A percentile compares a stretch with the other conserved stretches of the same genome.
Evolutionary conservation across 2,113 vertebrate species (phyloP).

Genomic region (Spilogale gracilis): DNA sequence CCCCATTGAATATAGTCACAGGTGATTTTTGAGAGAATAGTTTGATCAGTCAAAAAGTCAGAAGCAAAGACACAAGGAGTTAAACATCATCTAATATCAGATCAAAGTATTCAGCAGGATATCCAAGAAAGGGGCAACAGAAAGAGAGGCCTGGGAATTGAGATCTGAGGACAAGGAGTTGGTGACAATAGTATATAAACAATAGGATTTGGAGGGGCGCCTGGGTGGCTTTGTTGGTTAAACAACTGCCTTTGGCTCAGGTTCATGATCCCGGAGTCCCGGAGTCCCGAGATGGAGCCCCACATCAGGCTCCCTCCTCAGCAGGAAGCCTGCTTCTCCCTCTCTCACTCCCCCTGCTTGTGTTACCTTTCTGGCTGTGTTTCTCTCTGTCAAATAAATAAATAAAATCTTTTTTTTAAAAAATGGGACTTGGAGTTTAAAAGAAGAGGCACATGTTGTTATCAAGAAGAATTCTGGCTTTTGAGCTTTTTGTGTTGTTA

Average conservation of each 20-base stretch:
- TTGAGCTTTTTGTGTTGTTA: neutral
- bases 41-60: neutral
- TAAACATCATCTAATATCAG: neutral
- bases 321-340: too few relatives aligned
- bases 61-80: constrained; percentile 27
- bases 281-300: too few relatives aligned
- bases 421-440: neutral
- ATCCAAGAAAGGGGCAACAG: neutral
- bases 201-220: neutral
- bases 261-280: too few relatives aligned
- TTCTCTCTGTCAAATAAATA: too few relatives aligned
- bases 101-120: neutral
- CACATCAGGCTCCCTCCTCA: too few relatives aligned
- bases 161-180: neutral
- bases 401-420: neutral
- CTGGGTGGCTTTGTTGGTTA: too few relatives aligned
- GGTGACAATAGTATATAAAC: neutral
- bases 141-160: neutral
- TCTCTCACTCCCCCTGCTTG: too few relatives aligned
- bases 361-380: too few relatives aligned
- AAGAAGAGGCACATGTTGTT: neutral
- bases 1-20: neutral
- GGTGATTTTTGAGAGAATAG: constrained; percentile 9
- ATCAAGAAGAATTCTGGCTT: constrained; percentile 36
- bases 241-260: too few relatives aligned